Conservation (phyloP, 2,113 vertebrate genomes). For the Indicator indicator region DNA sequence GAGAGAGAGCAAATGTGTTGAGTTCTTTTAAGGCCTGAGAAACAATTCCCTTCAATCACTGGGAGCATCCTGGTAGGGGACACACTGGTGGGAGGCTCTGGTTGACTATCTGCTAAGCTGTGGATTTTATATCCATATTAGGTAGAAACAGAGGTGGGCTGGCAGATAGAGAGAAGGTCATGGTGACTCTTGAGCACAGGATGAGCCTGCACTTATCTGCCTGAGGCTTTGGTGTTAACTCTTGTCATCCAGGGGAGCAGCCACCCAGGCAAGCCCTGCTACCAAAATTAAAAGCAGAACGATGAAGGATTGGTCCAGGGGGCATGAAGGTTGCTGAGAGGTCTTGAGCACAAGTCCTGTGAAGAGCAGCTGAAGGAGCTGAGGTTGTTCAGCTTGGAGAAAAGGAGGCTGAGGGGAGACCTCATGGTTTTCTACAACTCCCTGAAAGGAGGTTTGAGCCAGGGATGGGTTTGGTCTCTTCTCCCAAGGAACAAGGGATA, state of each 20-base stretch:
- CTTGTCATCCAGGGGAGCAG: neutral
- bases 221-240: neutral
- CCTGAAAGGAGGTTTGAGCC: too few relatives aligned
- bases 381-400: too few relatives aligned
- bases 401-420: too few relatives aligned
- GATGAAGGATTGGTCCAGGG: too few relatives aligned
- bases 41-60: neutral
- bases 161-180: slow-evolving; percentile 53
- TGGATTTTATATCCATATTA: slow-evolving; percentile 57
- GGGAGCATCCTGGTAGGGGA: neutral
- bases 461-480: too few relatives aligned
- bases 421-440: too few relatives aligned
- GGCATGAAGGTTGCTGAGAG: too few relatives aligned
- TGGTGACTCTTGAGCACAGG: slow-evolving; percentile 45
- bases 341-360: too few relatives aligned
- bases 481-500: too few relatives aligned
- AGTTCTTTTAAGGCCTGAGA: neutral
- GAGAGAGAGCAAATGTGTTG: neutral
- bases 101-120: slow-evolving; percentile 30
- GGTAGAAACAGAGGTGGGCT: slow-evolving; percentile 62
- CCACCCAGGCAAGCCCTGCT: neutral
- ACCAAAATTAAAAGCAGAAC: neutral
- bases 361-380: too few relatives aligned
- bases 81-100: neutral
- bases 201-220: neutral